phyloP scores from a whole-genome alignment of 2,888 invertebrate species.

The Tolmerus cingulatus region DNA sequence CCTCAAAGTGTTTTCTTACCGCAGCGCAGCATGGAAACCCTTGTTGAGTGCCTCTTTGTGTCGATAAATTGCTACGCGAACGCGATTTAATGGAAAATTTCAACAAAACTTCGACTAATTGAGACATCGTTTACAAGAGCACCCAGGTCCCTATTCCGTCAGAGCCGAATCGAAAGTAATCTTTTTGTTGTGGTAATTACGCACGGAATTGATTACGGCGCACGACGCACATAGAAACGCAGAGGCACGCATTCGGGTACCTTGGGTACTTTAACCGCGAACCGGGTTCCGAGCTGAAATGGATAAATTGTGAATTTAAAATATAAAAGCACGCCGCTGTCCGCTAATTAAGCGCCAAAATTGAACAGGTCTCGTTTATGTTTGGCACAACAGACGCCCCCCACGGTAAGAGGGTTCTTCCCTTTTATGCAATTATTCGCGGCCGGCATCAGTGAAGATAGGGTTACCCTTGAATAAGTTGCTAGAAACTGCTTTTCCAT shows the following conservation, averaged over 20 bases:
- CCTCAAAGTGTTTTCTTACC: slow-evolving; percentile 39
- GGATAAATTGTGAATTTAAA: neutral
- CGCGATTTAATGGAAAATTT: slow-evolving; percentile 40
- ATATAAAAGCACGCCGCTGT: neutral
- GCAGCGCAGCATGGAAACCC: slow-evolving; percentile 17
- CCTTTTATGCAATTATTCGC: neutral
- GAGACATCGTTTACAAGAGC: slow-evolving; percentile 15
- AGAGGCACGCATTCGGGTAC: neutral
- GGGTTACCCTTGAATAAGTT: neutral
- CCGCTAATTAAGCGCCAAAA: neutral
- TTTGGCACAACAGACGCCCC: neutral
- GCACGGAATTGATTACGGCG: neutral
- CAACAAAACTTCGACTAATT: slow-evolving; percentile 38
- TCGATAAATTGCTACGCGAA: slow-evolving; percentile 40
- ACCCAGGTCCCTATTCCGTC: neutral
- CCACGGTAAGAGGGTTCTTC: neutral
- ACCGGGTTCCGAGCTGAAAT: neutral
- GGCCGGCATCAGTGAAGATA: neutral
- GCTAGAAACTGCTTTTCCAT: neutral
- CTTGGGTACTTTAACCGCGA: neutral
- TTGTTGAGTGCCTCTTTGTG: slow-evolving; percentile 32
- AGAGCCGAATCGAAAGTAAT: neutral
- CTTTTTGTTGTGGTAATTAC: slow-evolving; percentile 23
- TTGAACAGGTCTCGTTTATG: neutral
- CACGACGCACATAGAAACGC: neutral